Evolutionary conservation across 2,797 vertebrate genomes (phyloP).

Genomic region (Borostomias antarcticus): DNA sequence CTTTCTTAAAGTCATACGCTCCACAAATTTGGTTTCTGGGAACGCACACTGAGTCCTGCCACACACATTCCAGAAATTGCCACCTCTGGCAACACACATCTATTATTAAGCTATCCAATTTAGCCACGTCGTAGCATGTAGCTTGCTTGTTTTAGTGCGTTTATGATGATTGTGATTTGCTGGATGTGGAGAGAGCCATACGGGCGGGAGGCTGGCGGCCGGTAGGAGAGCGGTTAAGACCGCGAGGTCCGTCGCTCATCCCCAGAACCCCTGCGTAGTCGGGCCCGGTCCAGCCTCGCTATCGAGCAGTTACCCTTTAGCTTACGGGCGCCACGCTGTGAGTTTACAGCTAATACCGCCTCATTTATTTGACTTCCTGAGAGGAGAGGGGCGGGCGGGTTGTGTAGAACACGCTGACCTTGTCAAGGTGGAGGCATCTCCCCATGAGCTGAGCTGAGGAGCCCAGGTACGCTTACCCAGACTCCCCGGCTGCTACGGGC

Average conservation of each 20-base stretch:
- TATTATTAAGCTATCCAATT: conserved; percentile 19
- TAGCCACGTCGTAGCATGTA: not conserved
- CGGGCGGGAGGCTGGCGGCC: conserved; percentile 6
- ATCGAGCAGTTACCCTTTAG: conserved; percentile 71
- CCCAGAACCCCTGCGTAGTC: conserved; percentile 28
- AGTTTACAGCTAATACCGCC: conserved; percentile 72
- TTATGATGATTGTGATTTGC: conserved; percentile 22
- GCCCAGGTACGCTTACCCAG: conserved; percentile 55
- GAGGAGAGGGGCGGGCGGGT: conserved; percentile 59
- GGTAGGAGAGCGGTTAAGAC: not conserved
- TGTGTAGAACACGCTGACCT: conserved; percentile 87
- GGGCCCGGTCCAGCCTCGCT: too few species aligned
- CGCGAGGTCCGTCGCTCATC: conserved; percentile 46
- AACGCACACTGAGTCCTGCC: not conserved
- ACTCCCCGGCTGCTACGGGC: too few species aligned
- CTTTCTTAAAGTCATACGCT: conserved; percentile 60
- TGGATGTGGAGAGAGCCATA: conserved; percentile 7
- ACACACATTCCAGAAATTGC: not conserved
- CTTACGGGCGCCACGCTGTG: conserved; percentile 69
- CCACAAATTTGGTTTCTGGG: conserved; percentile 35
- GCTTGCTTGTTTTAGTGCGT: conserved; percentile 3
- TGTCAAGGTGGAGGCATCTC: conserved; percentile 75
- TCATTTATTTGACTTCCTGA: conserved; percentile 82
- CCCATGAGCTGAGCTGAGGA: conserved; percentile 45
- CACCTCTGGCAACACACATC: not conserved